Percentiles rank a stretch among this genome's conserved stretches.
These are phyloP conservation scores for Heliconius sara DNA, from an alignment of 2,888 invertebrate species.

Conservation along the genomic window DNA sequence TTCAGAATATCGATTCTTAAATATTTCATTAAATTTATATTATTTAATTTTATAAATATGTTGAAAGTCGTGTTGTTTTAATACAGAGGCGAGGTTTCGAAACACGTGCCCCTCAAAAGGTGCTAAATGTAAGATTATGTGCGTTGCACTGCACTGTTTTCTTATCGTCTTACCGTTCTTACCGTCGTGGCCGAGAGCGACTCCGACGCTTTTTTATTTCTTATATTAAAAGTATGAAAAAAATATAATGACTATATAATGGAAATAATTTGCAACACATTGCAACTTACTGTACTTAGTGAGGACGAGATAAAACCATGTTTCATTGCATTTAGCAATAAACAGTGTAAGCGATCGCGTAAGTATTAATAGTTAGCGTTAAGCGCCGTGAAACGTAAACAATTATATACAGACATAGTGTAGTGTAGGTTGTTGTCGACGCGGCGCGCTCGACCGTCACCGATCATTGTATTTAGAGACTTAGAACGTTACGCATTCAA, in stretches of 20 bases:
- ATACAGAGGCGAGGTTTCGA: background rate
- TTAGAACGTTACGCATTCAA: background rate
- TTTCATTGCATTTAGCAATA: slow-evolving; percentile 25
- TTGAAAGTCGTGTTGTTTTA: background rate
- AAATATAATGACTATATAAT: background rate
- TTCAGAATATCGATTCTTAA: background rate
- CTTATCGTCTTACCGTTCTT: no score
- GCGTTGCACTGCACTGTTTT: slow-evolving; percentile 42
- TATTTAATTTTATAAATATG: background rate
- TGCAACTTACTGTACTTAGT: slow-evolving; percentile 11
- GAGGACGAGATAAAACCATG: background rate
- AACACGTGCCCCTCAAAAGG: slow-evolving; percentile 52
- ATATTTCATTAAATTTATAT: background rate
- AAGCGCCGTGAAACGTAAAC: slow-evolving; percentile 59
- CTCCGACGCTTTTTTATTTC: background rate
- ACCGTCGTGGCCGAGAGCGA: background rate
- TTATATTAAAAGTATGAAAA: background rate
- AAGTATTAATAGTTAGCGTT: slow-evolving; percentile 31
- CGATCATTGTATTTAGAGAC: background rate
- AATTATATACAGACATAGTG: slow-evolving; percentile 50
- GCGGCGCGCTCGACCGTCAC: slow-evolving; percentile 8
- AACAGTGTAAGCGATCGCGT: background rate
- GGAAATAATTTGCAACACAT: background rate
- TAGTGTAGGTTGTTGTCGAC: slow-evolving; percentile 33
- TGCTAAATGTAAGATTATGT: slow-evolving; percentile 61